These are phyloP conservation scores for Cryptotis parvus DNA, from an alignment of 2,113 vertebrate species.

Conservation along the genomic window DNA sequence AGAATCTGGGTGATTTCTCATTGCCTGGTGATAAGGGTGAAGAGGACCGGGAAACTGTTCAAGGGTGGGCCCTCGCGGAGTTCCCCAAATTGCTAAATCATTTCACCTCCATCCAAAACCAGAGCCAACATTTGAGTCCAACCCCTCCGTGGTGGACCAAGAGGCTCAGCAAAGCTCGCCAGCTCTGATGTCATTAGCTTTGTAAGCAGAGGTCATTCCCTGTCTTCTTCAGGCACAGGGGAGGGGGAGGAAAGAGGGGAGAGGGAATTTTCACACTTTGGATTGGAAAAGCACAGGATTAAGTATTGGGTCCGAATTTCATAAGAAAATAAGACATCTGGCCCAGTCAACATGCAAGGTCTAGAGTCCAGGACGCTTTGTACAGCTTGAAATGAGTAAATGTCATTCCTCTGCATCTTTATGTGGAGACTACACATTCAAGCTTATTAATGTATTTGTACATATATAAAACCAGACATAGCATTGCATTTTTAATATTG, in stretches of 20 bases:
- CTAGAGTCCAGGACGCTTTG: constrained; percentile 11
- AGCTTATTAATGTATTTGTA: constrained; percentile 21
- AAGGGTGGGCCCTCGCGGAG: background rate
- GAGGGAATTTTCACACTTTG: constrained; percentile 1
- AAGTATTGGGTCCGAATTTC: constrained; percentile 36
- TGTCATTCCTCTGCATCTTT: constrained; percentile 22
- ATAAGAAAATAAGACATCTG: constrained; percentile 53
- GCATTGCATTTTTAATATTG: background rate
- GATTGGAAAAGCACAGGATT: constrained; percentile 46
- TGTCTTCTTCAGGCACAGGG: background rate
- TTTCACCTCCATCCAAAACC: background rate
- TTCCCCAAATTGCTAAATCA: background rate
- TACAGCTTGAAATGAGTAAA: constrained; percentile 22
- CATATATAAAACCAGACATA: constrained; percentile 39
- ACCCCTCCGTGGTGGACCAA: background rate
- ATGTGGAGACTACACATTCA: background rate
- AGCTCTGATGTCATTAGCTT: background rate
- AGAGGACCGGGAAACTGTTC: background rate
- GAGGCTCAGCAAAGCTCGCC: background rate
- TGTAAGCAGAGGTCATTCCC: background rate
- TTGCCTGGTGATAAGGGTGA: background rate
- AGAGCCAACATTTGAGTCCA: background rate
- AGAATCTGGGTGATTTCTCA: constrained; percentile 20
- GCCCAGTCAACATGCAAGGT: background rate
- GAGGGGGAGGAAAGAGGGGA: background rate